Evolutionary conservation across 2,113 vertebrate species (phyloP).

Genomic region (Marcusenius ussheri): DNA sequence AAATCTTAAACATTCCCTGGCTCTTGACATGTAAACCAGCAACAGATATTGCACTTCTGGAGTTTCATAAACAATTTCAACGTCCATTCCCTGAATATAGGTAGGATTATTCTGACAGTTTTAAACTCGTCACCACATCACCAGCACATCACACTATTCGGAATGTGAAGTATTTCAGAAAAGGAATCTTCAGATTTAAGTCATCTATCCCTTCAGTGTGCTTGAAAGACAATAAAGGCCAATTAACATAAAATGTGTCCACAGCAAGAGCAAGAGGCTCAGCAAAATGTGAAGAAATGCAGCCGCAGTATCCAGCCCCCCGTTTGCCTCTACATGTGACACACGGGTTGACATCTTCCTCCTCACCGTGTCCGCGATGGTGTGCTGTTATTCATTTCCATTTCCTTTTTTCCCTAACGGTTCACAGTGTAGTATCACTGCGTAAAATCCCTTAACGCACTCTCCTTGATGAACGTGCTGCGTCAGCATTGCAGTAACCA

Average conservation of each 20-base stretch:
- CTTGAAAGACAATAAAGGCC: background rate
- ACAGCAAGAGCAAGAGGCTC: background rate
- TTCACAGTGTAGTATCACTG: background rate
- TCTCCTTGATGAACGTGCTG: slow-evolving; percentile 2
- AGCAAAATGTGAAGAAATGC: background rate
- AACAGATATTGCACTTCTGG: background rate
- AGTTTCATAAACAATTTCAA: background rate
- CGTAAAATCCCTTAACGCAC: background rate
- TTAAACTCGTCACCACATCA: background rate
- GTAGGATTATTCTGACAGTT: background rate
- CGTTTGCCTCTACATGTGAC: background rate
- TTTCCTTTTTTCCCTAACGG: background rate
- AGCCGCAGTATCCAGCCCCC: background rate
- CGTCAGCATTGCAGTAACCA: background rate
- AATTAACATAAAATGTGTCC: background rate
- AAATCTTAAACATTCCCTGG: background rate
- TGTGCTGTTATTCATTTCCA: background rate
- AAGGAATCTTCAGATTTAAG: background rate
- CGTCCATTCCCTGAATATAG: background rate
- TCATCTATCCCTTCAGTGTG: background rate
- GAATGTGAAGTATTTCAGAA: background rate
- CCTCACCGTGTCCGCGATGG: background rate
- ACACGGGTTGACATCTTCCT: background rate
- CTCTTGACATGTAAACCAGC: background rate
- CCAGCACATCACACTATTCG: background rate